Conservation (phyloP, 2,113 vertebrate genomes). For the Nothocercus julius region DNA sequence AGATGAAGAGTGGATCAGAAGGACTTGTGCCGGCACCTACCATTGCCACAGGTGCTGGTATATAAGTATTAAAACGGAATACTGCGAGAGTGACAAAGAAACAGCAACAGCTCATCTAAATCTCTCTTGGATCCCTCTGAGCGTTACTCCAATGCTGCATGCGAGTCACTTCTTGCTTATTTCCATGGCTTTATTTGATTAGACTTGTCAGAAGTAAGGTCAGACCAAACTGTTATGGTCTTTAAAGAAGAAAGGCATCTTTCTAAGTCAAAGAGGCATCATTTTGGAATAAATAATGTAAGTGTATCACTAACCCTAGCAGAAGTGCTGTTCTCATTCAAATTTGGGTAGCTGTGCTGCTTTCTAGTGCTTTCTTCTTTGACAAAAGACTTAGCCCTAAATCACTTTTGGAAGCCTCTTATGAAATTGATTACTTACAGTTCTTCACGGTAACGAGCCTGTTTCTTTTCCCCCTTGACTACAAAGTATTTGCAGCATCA, state of each 20-base stretch:
- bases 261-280: not conserved
- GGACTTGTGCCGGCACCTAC: rapidly evolving
- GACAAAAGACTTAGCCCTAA: not conserved
- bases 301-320: not conserved
- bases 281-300: not conserved
- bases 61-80: not conserved
- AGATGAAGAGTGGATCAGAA: not conserved
- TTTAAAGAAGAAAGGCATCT: not conserved
- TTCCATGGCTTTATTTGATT: not conserved
- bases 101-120: not conserved
- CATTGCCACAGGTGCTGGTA: not conserved
- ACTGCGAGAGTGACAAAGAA: rapidly evolving
- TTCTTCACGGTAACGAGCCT: not conserved
- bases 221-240: not conserved
- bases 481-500: not conserved
- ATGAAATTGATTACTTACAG: not conserved
- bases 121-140: not conserved
- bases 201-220: not conserved
- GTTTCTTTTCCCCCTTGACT: not conserved
- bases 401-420: not conserved
- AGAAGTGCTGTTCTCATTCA: not conserved
- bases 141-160: not conserved
- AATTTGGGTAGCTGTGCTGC: not conserved
- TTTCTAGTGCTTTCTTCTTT: not conserved
- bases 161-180: not conserved